Conservation (phyloP, 1,140 invertebrate species). For the Tenebrio molitor region DNA sequence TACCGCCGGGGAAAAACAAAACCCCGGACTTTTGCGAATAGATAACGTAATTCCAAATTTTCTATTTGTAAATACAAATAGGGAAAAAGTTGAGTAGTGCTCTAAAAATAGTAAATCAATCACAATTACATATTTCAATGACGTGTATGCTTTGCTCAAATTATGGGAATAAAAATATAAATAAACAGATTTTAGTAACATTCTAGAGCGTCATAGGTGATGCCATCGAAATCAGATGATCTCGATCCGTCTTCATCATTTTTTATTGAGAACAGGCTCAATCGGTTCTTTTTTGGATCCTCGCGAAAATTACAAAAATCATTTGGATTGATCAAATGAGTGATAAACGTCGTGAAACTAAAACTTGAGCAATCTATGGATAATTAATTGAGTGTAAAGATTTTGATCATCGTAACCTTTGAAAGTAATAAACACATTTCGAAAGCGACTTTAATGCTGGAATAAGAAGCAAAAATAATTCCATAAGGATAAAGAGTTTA, state of each 20-base stretch:
- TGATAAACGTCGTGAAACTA: too few relatives aligned
- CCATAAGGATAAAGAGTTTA: too few relatives aligned
- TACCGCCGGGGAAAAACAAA: neutral
- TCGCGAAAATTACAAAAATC: too few relatives aligned
- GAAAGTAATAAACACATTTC: too few relatives aligned
- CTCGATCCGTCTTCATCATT: neutral
- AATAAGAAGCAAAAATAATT: neutral
- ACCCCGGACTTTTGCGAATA: neutral
- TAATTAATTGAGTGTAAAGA: too few relatives aligned
- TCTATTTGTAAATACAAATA: neutral
- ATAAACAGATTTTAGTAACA: neutral
- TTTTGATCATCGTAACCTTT: too few relatives aligned
- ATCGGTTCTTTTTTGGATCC: too few relatives aligned
- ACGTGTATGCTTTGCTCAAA: neutral
- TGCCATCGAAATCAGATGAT: neutral
- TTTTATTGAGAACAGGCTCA: too few relatives aligned
- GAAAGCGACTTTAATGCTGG: neutral
- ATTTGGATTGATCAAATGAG: too few relatives aligned
- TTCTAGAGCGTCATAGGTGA: neutral
- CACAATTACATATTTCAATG: neutral
- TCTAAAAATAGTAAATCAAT: conserved; percentile 12
- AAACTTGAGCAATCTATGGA: too few relatives aligned
- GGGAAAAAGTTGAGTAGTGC: neutral
- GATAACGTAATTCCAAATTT: too few relatives aligned
- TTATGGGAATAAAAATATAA: neutral